phyloP scores from a whole-genome alignment of 2,888 invertebrate genomes.

The Brassicogethes aeneus region DNA sequence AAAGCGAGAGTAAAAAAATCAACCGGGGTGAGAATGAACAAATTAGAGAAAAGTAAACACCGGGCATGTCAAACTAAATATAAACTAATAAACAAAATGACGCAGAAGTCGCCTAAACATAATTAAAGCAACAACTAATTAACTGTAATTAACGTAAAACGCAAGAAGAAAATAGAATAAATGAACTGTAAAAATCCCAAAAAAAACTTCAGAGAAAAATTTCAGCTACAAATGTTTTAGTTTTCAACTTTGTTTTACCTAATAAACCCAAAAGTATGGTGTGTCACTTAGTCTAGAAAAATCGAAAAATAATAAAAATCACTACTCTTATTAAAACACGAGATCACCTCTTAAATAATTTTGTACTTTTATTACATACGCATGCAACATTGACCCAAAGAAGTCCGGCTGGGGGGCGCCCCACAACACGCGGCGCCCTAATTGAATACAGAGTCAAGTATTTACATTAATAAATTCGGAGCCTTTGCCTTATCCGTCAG shows the following conservation, averaged over 20 bases:
- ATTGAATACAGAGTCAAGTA: no score
- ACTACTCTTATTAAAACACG: constrained; percentile 32
- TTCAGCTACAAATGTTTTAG: neutral
- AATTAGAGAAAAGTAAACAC: neutral
- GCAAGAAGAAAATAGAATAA: constrained; percentile 2
- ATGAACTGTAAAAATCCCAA: neutral
- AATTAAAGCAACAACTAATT: constrained; percentile 1
- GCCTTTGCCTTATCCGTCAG: constrained; percentile 3
- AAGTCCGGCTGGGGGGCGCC: no score
- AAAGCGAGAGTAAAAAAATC: no score
- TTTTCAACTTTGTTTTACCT: constrained; percentile 8
- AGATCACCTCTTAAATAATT: constrained; percentile 40
- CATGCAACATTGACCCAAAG: constrained; percentile 18
- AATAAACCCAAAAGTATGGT: constrained; percentile 17
- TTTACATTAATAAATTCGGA: no score
- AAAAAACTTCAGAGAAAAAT: neutral
- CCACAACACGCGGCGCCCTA: no score
- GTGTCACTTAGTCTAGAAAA: constrained; percentile 23
- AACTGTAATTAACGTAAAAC: neutral
- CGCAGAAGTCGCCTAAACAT: neutral
- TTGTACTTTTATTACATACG: constrained; percentile 33
- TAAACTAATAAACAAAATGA: neutral
- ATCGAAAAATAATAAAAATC: constrained; percentile 26
- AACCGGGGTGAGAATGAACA: neutral
- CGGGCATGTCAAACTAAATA: neutral